Evolutionary conservation across 2,113 vertebrate genomes (phyloP), one percentile per base, ranked within the genome.

Genomic region (Onychostruthus taczanowskii): DNA sequence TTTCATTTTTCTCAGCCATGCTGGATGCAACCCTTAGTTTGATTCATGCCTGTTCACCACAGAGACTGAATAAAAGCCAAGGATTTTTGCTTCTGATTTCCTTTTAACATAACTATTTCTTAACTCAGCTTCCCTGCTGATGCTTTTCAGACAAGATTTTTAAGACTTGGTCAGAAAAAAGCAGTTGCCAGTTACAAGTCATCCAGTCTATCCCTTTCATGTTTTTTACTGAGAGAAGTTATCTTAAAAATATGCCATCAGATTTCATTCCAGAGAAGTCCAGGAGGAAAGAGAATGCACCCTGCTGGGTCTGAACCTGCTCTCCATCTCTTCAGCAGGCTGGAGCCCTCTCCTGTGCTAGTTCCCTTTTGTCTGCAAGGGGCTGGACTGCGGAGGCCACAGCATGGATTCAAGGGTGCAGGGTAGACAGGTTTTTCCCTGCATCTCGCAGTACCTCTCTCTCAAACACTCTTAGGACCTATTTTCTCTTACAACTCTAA

Each of bases 111-210:
- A 77, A 56, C 61, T 78, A 8, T 69, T 92, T 92, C 91, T 89
- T 89, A 92, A 94, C 80, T 67, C 85, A 52, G 75, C 52, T 77
- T 90, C 90, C 68, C 72, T 84, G 68, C 75, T 80, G 67, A 52
- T 86, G 68, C 67, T 96, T 96, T 93, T 84, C 82, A 84, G 90
- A 52, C 63, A 74, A 72, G 62, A 89, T 90, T 62, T 80, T 37
- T 87, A 85, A 90, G 50, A 70, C 52, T 77, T 83, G 53, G 68
- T 92, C 76, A 84, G 52, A 72, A 90, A 72, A 85, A 85, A 77
- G 20, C 59, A 84, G 19, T 46, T 93, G 70, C 61, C 52, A 73
- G 67, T 85, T 73, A 77, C 84, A 72, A 85, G 41, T 88, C 63
- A 56, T 46, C 35, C 35, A 44, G 35, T 41, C 41, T 90, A 59